phyloP scores from a whole-genome alignment of 1,140 invertebrate genomes.

The Drosophila carrolli region DNA sequence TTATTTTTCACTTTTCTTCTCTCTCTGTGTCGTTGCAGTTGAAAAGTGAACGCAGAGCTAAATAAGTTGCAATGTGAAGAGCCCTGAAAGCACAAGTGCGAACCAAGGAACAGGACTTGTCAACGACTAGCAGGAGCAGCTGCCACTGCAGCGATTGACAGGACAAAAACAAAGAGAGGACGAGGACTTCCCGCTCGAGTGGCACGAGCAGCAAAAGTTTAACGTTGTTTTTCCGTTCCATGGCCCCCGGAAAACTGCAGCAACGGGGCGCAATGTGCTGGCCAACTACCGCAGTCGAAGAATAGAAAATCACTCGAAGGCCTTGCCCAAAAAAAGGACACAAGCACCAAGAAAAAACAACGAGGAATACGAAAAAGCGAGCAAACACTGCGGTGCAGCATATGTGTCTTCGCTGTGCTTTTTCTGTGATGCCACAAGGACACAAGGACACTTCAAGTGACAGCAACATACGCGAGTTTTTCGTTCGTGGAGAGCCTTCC shows the following conservation, averaged over 20 bases:
- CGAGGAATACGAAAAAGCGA: constrained; percentile 7
- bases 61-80: constrained; percentile 82
- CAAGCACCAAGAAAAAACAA: constrained; percentile 1
- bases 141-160: constrained; percentile 73
- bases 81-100: constrained; percentile 66
- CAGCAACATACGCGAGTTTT: constrained; percentile 65
- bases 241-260: constrained; percentile 18
- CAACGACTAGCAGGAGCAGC: constrained; percentile 39
- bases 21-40: constrained; percentile 54
- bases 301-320: constrained; percentile 46
- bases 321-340: constrained; percentile 27
- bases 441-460: constrained; percentile 70
- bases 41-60: constrained; percentile 64
- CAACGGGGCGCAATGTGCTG: constrained; percentile 60
- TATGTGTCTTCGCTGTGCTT: constrained; percentile 50
- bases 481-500: constrained; percentile 38
- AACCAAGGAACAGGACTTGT: constrained; percentile 52
- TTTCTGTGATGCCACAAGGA: constrained; percentile 76
- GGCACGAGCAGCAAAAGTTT: constrained; percentile 52
- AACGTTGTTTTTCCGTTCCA: constrained; percentile 28
- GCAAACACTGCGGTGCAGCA: constrained; percentile 53
- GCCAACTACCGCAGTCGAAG: constrained; percentile 56
- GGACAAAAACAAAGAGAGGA: constrained; percentile 66
- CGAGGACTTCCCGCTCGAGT: constrained; percentile 48
- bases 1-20: constrained; percentile 58